A percentile compares a stretch with the other conserved stretches of the same genome.
phyloP scores from a whole-genome alignment of 2,797 vertebrate species.

The Taenioides sp. region DNA sequence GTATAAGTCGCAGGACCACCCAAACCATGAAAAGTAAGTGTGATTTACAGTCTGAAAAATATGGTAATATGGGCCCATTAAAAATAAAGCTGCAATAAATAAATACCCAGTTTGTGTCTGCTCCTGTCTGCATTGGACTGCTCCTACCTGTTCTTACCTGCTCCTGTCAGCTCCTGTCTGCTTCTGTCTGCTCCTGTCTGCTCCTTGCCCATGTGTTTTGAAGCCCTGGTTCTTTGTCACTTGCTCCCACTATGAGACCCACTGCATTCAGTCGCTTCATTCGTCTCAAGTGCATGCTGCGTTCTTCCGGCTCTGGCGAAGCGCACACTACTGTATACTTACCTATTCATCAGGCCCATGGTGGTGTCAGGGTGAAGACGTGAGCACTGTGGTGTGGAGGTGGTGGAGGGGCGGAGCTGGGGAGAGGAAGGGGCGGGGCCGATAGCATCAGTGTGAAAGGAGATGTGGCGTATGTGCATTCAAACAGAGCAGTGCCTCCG shows the following conservation, averaged over 20 bases:
- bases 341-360: slow-evolving; percentile 47
- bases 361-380: slow-evolving; percentile 32
- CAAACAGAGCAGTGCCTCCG: neutral
- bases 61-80: no score
- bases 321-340: slow-evolving; percentile 44
- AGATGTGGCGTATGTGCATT: slow-evolving; percentile 9
- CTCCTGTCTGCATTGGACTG: no score
- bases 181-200: slow-evolving; percentile 7
- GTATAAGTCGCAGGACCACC: no score
- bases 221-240: neutral
- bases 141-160: no score
- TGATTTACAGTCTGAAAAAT: no score
- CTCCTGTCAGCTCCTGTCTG: no score
- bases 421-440: slow-evolving; percentile 50
- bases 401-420: slow-evolving; percentile 24
- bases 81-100: no score
- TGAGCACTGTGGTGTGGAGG: slow-evolving; percentile 31
- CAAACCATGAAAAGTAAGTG: no score
- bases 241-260: slow-evolving; percentile 21
- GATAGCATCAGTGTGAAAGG: slow-evolving; percentile 52
- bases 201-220: slow-evolving; percentile 23
- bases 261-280: slow-evolving; percentile 30
- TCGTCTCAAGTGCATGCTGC: slow-evolving; percentile 55
- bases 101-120: no score
- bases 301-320: slow-evolving; percentile 39